Evolutionary conservation across 2,113 vertebrate genomes (phyloP), one percentile per base, ranked within the genome.

Genomic region (Neofelis nebulosa): DNA sequence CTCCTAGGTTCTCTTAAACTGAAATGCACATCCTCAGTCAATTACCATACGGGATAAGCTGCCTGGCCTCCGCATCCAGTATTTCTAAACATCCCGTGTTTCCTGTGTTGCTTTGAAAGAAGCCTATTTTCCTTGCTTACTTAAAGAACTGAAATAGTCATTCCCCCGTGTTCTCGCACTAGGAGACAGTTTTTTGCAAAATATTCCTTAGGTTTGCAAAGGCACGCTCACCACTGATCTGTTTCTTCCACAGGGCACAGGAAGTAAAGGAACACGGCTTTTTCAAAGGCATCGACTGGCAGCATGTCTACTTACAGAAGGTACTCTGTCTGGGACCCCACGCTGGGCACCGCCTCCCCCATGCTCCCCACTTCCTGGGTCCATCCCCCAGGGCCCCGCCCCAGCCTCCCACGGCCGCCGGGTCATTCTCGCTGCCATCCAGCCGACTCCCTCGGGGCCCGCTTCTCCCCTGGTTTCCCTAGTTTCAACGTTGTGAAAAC

Each of bases 301-400:
- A 99, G 98, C 99, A 99, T 61, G 99, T 99, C 55, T 99, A 99
- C 98, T 98, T 99, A 57, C 99, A 99, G 95, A 99, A 99, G 99
- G 99, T 99, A 98, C 98, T 90, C 81, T 12, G 25, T 4, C 8
- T 2, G n/a, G 61, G n/a, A 6, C 52, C 68, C 27, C 2, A 0
- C 15, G 27, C 55, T 0, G 4, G 55, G 76, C 0, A 4, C 48
- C 19, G 0, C 29, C 14, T 5, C 21, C 21, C 3, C 14, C 2
- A 1, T n/a, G 25, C 29, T 31, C 14, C 4, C 0, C 33, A 8
- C 36, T 8, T 48, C 50, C 48, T 10, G 52, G 38, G 21, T 50
- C 14, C 65, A 41, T 13, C 65, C 45, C 45, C 76, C 15, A 0
- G 2, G 29, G 74, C 19, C 69, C 48, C 48, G 0, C 29, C 31